Percentiles rank a stretch among this genome's conserved stretches.
phyloP scores from a whole-genome alignment of 2,888 invertebrate genomes.

The Himalopsyche anomala region DNA sequence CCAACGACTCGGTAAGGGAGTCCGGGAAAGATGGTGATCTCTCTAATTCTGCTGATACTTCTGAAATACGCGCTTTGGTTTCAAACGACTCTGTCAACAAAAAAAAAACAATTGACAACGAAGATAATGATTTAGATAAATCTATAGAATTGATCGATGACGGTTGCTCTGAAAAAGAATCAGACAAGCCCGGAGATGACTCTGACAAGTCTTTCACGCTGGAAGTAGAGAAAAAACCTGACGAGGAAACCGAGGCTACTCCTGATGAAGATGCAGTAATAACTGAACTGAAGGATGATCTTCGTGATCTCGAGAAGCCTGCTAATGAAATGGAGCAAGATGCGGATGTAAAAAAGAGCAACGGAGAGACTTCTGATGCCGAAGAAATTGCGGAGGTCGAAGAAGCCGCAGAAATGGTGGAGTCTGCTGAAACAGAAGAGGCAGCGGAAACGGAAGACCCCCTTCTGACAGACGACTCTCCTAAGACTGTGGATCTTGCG shows the following conservation, averaged over 20 bases:
- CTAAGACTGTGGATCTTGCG: not conserved
- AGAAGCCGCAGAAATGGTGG: not conserved
- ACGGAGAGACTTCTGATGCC: not conserved
- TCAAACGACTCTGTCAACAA: constrained; percentile 68
- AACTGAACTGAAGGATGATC: not conserved
- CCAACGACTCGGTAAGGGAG: constrained; percentile 70
- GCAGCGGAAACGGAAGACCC: not conserved
- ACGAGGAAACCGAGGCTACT: not conserved
- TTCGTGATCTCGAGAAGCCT: not conserved
- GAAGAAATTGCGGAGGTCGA: constrained; percentile 6
- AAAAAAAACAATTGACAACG: constrained; percentile 14
- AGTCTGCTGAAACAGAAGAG: not conserved
- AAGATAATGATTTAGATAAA: constrained; percentile 43
- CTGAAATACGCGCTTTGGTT: constrained; percentile 71
- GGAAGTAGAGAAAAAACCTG: not conserved
- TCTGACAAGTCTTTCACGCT: not conserved
- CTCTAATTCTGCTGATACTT: constrained; percentile 27
- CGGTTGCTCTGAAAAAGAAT: constrained; percentile 4
- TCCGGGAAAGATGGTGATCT: constrained; percentile 28
- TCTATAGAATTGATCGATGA: constrained; percentile 10
- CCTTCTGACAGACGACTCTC: not conserved
- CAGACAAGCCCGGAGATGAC: not conserved
- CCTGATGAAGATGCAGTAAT: not conserved
- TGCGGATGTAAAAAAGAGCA: constrained; percentile 11
- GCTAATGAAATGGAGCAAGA: not conserved